A percentile compares a stretch with the other conserved stretches of the same genome.
phyloP scores from a whole-genome alignment of 2,113 vertebrate species.

The Tichodroma muraria region DNA sequence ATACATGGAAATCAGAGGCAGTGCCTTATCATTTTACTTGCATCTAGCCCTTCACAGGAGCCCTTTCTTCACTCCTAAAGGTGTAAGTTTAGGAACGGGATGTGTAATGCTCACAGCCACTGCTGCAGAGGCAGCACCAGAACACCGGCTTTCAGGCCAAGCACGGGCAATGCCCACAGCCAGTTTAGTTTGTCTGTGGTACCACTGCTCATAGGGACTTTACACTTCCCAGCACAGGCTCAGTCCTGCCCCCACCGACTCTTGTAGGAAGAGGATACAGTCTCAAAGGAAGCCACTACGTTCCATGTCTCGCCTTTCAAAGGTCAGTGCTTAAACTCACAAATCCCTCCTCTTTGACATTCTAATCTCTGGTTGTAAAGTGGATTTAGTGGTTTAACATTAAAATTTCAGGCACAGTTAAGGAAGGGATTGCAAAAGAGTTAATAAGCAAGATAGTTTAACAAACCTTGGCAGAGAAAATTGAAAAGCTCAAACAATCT shows the following conservation, averaged over 20 bases:
- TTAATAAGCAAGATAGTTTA: constrained; percentile 48
- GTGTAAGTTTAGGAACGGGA: not conserved
- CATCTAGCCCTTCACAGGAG: not conserved
- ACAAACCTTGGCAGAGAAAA: constrained; percentile 32
- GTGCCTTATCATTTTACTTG: not conserved
- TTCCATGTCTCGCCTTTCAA: constrained; percentile 14
- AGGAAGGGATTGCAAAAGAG: constrained; percentile 38
- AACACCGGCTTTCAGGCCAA: not conserved
- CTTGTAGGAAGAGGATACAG: not conserved
- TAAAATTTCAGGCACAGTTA: constrained; percentile 54
- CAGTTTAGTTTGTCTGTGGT: not conserved
- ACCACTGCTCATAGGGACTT: not conserved
- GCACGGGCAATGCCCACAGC: not conserved
- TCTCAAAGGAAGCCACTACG: not conserved
- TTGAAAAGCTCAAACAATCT: not conserved
- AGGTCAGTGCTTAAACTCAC: constrained; percentile 36
- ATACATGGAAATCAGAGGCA: not conserved
- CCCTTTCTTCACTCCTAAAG: not conserved
- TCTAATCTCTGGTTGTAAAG: constrained; percentile 46
- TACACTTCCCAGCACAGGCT: not conserved
- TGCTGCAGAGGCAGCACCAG: not conserved
- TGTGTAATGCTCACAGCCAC: not conserved
- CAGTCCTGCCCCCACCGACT: not conserved
- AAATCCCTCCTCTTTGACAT: constrained; percentile 34
- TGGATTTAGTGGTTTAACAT: constrained; percentile 49